Evolutionary conservation across 2,888 invertebrate species (phyloP).

Genomic region (Tachina grossa): DNA sequence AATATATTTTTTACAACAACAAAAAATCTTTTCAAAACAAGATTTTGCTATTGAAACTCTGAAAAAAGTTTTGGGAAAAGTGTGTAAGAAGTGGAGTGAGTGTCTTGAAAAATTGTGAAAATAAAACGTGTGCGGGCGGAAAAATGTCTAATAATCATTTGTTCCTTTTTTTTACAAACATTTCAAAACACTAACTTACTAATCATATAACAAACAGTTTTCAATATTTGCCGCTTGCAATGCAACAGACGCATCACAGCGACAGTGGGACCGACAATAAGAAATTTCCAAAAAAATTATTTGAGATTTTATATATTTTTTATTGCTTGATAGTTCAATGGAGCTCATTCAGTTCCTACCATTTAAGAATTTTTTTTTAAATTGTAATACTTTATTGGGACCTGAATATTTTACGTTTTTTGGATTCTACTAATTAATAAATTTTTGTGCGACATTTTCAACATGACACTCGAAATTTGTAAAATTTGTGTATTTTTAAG

Average conservation of each 20-base stretch:
- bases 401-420: too few species aligned
- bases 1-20: slow-evolving; percentile 26
- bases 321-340: neutral
- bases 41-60: neutral
- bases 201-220: slow-evolving; percentile 27
- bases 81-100: neutral
- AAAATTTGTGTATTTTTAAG: too few species aligned
- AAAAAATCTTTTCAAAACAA: slow-evolving; percentile 10
- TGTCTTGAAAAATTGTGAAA: slow-evolving; percentile 17
- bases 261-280: neutral
- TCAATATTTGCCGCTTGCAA: slow-evolving; percentile 49
- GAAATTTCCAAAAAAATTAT: neutral
- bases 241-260: slow-evolving; percentile 8
- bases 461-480: too few species aligned
- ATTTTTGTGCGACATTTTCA: too few species aligned
- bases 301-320: neutral
- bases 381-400: too few species aligned
- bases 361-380: too few species aligned
- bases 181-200: slow-evolving; percentile 17
- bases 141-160: slow-evolving; percentile 55
- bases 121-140: slow-evolving; percentile 63
- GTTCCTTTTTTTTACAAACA: neutral
- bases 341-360: too few species aligned
- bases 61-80: neutral
- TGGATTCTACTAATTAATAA: too few species aligned